A percentile compares a stretch with the other conserved stretches of the same genome.
Conservation (phyloP, 2,113 vertebrate species). For the Eublepharis macularius region DNA sequence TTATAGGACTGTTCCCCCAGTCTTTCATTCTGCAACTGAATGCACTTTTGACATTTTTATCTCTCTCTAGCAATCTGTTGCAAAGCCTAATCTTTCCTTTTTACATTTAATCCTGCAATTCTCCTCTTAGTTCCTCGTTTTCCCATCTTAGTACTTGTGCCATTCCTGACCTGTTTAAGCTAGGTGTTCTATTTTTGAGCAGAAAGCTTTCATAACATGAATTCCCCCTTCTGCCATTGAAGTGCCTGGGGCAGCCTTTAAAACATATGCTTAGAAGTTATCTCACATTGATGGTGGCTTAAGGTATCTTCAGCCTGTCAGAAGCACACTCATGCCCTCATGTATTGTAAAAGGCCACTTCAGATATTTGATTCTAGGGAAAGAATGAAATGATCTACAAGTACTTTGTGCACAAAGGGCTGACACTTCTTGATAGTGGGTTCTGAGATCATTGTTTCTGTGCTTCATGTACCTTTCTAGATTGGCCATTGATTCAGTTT, state of each 20-base stretch:
- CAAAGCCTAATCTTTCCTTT: background rate
- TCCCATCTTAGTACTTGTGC: background rate
- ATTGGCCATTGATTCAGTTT: conserved; percentile 23
- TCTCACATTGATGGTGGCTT: background rate
- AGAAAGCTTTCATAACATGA: background rate
- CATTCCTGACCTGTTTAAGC: fast-evolving
- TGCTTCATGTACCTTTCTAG: conserved; percentile 14
- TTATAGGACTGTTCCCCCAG: background rate
- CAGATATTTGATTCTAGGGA: background rate
- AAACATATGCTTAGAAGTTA: background rate
- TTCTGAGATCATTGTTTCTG: background rate
- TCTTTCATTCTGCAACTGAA: background rate
- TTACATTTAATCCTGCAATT: conserved; percentile 1
- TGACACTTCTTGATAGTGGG: conserved; percentile 25
- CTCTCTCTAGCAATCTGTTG: background rate
- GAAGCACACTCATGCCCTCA: background rate
- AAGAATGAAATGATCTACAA: background rate
- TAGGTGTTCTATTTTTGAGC: background rate
- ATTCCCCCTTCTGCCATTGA: background rate
- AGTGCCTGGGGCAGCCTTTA: background rate
- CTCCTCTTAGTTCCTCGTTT: background rate
- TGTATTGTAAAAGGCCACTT: fast-evolving
- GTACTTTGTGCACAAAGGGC: conserved; percentile 44
- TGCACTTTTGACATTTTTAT: background rate
- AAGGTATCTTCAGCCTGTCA: background rate